Evolutionary conservation across 2,888 invertebrate species (phyloP).

Genomic region (Alsophila aescularia): DNA sequence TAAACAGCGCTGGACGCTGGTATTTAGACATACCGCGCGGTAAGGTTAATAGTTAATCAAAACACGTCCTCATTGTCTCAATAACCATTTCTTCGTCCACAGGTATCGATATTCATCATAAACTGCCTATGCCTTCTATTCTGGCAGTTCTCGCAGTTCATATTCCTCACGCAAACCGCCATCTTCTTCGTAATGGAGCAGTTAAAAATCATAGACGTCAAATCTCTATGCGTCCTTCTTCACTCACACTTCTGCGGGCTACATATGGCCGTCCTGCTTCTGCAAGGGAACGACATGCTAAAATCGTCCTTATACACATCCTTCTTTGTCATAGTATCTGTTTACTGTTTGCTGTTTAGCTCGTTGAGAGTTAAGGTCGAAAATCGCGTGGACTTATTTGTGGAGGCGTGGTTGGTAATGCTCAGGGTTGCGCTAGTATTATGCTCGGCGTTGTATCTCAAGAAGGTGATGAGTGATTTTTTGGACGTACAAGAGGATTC

Average conservation of each 20-base stretch:
- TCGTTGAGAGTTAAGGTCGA: slow-evolving; percentile 61
- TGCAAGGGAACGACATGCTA: slow-evolving; percentile 78
- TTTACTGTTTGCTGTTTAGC: slow-evolving; percentile 67
- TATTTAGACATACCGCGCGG: too few relatives aligned
- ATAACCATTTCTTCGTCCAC: slow-evolving; percentile 29
- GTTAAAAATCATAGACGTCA: slow-evolving; percentile 76
- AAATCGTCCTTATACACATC: slow-evolving; percentile 78
- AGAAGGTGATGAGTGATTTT: slow-evolving; percentile 65
- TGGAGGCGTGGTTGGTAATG: slow-evolving; percentile 60
- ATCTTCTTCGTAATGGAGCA: slow-evolving; percentile 89
- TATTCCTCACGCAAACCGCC: slow-evolving; percentile 90
- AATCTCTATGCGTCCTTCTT: slow-evolving; percentile 63
- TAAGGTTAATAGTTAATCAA: too few relatives aligned
- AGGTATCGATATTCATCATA: slow-evolving; percentile 67
- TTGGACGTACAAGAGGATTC: slow-evolving; percentile 80
- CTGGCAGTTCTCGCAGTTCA: slow-evolving; percentile 94
- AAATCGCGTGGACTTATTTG: slow-evolving; percentile 55
- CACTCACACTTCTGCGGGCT: slow-evolving; percentile 75
- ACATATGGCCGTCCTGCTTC: slow-evolving; percentile 65
- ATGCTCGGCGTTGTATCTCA: slow-evolving; percentile 64
- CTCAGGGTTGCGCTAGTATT: slow-evolving; percentile 54
- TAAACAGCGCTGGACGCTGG: too few relatives aligned
- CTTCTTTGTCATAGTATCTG: slow-evolving; percentile 68
- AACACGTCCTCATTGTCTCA: too few relatives aligned
- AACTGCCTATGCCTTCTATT: slow-evolving; percentile 82